Conservation (phyloP, 2,113 vertebrate genomes). For the Lagenorhynchus albirostris region DNA sequence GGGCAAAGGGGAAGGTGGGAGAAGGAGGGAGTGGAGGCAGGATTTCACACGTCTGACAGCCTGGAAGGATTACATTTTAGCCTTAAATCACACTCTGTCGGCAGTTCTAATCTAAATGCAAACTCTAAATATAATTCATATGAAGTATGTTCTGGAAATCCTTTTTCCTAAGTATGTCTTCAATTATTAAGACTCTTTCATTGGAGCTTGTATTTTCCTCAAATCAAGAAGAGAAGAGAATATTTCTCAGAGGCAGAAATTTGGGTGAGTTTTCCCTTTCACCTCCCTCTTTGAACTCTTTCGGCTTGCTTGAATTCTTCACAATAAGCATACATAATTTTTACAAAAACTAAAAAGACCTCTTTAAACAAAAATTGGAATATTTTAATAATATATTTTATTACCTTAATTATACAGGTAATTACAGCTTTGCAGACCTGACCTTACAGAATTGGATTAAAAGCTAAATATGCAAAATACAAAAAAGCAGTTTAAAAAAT, state of each 20-base stretch:
- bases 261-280: background rate
- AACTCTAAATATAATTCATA: background rate
- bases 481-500: background rate
- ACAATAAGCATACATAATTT: background rate
- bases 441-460: background rate
- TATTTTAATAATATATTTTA: background rate
- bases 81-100: background rate
- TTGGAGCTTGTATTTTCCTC: background rate
- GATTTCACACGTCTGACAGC: background rate
- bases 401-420: background rate
- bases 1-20: fast-evolving
- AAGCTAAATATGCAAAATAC: background rate
- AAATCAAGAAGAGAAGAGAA: background rate
- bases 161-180: background rate
- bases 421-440: background rate
- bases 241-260: background rate
- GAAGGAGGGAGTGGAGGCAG: fast-evolving
- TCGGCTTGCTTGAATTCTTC: background rate
- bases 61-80: background rate
- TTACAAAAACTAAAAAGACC: background rate
- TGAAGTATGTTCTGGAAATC: background rate
- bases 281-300: background rate
- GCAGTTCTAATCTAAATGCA: background rate
- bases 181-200: background rate
- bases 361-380: background rate